Percentiles rank a stretch among this genome's conserved stretches.
Conservation (phyloP, 2,797 vertebrate species). For the Amphiprion clarkii region DNA sequence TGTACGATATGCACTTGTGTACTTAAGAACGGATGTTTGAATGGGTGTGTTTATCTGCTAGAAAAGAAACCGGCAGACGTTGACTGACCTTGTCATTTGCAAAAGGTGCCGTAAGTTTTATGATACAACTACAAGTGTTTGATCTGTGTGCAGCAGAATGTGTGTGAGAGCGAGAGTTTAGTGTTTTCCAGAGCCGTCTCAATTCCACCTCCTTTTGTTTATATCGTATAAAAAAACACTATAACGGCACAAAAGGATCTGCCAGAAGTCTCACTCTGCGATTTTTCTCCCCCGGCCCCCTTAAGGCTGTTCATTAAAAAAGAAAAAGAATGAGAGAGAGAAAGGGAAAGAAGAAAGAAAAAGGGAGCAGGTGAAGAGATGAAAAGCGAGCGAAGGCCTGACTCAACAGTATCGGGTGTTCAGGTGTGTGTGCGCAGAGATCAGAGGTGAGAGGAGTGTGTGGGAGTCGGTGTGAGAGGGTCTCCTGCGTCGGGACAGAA, state of each 20-base stretch:
- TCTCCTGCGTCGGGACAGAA: conserved; percentile 29
- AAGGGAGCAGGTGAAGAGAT: conserved; percentile 66
- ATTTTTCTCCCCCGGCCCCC: conserved; percentile 52
- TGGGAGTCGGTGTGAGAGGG: conserved; percentile 34
- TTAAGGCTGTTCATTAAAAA: conserved; percentile 60
- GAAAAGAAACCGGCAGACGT: conserved; percentile 34
- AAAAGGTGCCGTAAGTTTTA: conserved; percentile 53
- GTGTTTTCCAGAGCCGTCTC: conserved; percentile 32
- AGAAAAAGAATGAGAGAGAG: conserved; percentile 30
- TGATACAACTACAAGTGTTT: conserved; percentile 54
- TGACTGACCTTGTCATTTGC: conserved; percentile 25
- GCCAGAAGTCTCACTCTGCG: conserved; percentile 52
- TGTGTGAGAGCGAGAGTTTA: conserved; percentile 9
- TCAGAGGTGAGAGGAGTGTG: conserved; percentile 70
- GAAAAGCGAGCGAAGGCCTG: conserved; percentile 63
- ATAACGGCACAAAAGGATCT: conserved; percentile 57
- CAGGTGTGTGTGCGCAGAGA: conserved; percentile 64
- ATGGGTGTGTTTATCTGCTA: conserved; percentile 49
- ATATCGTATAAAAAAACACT: conserved; percentile 65
- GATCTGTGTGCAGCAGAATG: conserved; percentile 39
- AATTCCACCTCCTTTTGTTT: conserved; percentile 52
- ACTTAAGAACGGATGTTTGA: conserved; percentile 55
- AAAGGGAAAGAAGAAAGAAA: conserved; percentile 41
- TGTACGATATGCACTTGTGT: conserved; percentile 20
- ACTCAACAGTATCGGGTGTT: conserved; percentile 83